Evolutionary conservation across 2,113 vertebrate species (phyloP), one percentile per base, ranked within the genome.

Genomic region (Ancistrus triradiatus): DNA sequence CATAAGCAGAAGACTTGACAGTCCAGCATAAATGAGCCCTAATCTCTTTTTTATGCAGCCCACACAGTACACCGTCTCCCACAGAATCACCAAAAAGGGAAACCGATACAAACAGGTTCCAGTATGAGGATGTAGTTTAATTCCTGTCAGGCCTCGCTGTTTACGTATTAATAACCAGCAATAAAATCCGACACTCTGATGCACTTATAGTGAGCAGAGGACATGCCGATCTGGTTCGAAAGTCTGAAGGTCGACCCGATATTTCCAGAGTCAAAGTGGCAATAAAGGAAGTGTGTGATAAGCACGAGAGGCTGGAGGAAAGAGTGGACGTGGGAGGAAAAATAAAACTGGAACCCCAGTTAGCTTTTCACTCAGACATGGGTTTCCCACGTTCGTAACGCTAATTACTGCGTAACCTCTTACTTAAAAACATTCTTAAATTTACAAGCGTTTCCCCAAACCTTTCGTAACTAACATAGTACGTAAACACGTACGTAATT

Each of bases 101-200:
- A 37, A 44, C 2, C 25, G 24, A 51, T 51, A 42, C 74, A 59
- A 69, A 24, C 42, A 24, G 38, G 38, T 48, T 55, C 33, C 27
- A 68, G 68, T 68, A 60, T 4, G 59, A 73, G 64, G 73, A 38
- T 47, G 46, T 18, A 14, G 18, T 61, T 60, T 64, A 68, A 70
- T 77, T 27, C 64, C 66, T 67, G 22, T 59, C 72, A 52, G 24
- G 46, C 59, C 63, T 21, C 33, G 21, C 4, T 47, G 44, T 72
- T 69, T 74, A 83, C 85, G 66, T 78, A 83, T 84, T 85, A 86
- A 84, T 83, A 71, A 84, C 76, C 59, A 48, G 62, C 72, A 78
- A 81, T 84, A 79, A 77, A 83, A 77, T 58, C 74, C 69, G 61
- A 64, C 72, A 63, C 64, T 64, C 48, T 76, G 57, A 84, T 81